Conservation (phyloP, 2,888 invertebrate species). For the Latrodectus elegans region DNA sequence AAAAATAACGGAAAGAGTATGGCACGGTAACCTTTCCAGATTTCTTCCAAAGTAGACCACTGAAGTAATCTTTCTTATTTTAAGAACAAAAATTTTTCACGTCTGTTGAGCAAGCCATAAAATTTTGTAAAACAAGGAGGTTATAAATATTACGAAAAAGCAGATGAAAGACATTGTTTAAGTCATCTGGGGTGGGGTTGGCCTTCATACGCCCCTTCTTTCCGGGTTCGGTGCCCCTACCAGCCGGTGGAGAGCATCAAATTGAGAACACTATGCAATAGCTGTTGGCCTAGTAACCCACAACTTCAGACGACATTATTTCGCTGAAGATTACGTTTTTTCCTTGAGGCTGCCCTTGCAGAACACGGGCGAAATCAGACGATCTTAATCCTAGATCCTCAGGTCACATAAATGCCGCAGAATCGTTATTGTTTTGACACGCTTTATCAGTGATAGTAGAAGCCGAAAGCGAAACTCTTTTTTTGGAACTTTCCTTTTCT, state of each 20-base stretch:
- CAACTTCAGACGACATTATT: slow-evolving; percentile 25
- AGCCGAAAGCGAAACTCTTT: slow-evolving; percentile 7
- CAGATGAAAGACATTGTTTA: too few species aligned
- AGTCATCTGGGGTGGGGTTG: slow-evolving; percentile 36
- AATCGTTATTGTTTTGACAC: not conserved
- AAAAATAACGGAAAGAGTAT: too few species aligned
- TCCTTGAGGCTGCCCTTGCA: slow-evolving; percentile 53
- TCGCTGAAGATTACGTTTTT: slow-evolving; percentile 8
- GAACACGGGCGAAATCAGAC: slow-evolving; percentile 55
- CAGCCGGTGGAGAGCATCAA: not conserved
- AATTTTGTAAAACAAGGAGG: not conserved
- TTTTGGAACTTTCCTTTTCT: not conserved
- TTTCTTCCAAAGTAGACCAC: too few species aligned
- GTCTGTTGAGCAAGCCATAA: not conserved
- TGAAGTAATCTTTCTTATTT: too few species aligned
- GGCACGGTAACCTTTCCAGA: too few species aligned
- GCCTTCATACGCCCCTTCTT: slow-evolving; percentile 51
- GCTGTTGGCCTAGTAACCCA: slow-evolving; percentile 56
- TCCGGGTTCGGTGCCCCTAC: slow-evolving; percentile 43
- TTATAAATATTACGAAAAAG: not conserved
- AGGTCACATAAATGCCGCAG: not conserved
- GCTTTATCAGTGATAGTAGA: not conserved
- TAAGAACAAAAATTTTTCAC: too few species aligned
- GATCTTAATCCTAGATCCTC: not conserved
- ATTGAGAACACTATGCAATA: slow-evolving; percentile 32